Evolutionary conservation across 2,797 vertebrate species (phyloP).

Genomic region (Clangula hyemalis): DNA sequence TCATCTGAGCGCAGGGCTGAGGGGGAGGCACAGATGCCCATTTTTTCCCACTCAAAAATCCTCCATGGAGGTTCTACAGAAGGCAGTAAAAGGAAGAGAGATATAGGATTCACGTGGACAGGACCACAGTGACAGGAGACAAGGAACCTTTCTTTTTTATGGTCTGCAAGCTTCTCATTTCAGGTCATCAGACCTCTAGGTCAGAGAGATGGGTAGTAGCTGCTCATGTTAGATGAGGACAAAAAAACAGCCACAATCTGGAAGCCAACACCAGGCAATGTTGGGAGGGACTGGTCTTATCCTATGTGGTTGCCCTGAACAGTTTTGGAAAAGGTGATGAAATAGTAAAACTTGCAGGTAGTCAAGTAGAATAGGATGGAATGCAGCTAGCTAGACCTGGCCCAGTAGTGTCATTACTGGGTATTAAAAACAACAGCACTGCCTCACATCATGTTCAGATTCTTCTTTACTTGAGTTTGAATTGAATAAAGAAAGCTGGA

Average conservation of each 20-base stretch:
- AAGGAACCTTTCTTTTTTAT: not conserved
- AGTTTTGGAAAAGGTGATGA: not conserved
- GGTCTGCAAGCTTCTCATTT: not conserved
- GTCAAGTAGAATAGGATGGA: not conserved
- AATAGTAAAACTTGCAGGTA: not conserved
- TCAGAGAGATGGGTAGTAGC: not conserved
- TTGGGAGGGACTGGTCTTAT: not conserved
- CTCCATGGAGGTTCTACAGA: not conserved
- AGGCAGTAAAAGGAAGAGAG: not conserved
- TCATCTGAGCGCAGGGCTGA: not conserved
- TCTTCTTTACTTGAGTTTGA: not conserved
- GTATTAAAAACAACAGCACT: not conserved
- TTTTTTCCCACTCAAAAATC: not conserved
- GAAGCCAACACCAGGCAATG: not conserved
- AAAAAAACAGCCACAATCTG: not conserved
- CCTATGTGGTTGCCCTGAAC: not conserved
- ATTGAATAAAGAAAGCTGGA: not conserved
- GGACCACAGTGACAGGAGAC: not conserved
- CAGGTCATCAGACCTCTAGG: not conserved
- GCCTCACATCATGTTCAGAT: not conserved
- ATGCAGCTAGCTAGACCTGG: not conserved
- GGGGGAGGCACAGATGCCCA: rapidly evolving
- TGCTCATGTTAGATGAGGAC: not conserved
- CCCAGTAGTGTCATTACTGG: not conserved
- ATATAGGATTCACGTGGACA: not conserved